Conservation (phyloP, 2,113 vertebrate genomes). For the Petroica traversi region DNA sequence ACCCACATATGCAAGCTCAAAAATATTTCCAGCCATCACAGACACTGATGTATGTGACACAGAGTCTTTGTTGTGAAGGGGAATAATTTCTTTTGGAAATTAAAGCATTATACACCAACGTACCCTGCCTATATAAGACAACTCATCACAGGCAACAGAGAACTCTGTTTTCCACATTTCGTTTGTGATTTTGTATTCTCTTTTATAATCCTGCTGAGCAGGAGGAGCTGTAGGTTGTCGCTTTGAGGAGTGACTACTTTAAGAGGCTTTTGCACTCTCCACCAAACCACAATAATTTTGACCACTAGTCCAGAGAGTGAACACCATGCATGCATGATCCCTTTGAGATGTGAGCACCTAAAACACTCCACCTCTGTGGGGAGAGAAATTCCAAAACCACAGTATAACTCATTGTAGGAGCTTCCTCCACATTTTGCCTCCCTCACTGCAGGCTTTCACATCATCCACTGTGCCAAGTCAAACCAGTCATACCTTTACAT, state of each 20-base stretch:
- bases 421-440: background rate
- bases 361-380: background rate
- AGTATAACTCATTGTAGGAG: background rate
- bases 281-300: background rate
- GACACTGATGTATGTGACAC: background rate
- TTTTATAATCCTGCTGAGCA: background rate
- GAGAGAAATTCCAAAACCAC: background rate
- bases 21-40: background rate
- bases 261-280: background rate
- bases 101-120: background rate
- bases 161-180: background rate
- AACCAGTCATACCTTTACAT: background rate
- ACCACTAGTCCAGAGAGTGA: background rate
- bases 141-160: background rate
- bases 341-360: background rate
- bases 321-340: background rate
- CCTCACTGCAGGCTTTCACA: background rate
- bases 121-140: background rate
- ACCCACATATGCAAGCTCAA: background rate
- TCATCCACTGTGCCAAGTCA: background rate
- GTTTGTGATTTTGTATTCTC: background rate
- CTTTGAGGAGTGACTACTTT: background rate
- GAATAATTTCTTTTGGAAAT: background rate
- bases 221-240: background rate
- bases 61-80: background rate